phyloP scores from a whole-genome alignment of 2,888 invertebrate species.

The Polia nebulosa region DNA sequence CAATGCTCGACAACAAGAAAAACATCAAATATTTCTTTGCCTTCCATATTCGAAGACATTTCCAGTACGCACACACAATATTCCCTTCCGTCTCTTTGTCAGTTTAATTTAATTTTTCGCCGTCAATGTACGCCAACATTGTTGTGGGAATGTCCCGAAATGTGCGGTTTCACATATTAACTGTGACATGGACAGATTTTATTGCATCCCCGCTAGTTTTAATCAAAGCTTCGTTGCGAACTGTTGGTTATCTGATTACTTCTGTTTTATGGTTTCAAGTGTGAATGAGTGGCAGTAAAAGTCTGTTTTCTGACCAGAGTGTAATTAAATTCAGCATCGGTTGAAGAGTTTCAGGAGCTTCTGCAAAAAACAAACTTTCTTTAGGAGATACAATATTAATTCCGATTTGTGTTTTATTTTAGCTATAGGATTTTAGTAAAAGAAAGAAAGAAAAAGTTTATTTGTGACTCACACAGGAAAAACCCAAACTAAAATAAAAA shows the following conservation, averaged over 20 bases:
- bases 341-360: constrained; percentile 19
- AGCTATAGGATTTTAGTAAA: too few species aligned
- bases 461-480: too few species aligned
- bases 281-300: constrained; percentile 52
- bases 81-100: constrained; percentile 62
- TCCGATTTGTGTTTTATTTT: not conserved
- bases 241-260: constrained; percentile 61
- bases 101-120: constrained; percentile 87
- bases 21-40: too few species aligned
- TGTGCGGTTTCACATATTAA: constrained; percentile 79
- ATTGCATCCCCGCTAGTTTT: constrained; percentile 72
- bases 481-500: too few species aligned
- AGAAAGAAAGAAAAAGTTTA: too few species aligned
- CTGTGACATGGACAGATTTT: constrained; percentile 78
- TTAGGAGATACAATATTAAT: not conserved
- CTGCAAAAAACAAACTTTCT: not conserved
- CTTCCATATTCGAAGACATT: not conserved
- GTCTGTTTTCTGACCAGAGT: constrained; percentile 19
- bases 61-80: constrained; percentile 50
- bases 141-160: constrained; percentile 78
- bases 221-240: constrained; percentile 68
- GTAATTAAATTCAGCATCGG: constrained; percentile 24
- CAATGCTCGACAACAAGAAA: too few species aligned
- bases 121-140: constrained; percentile 76
- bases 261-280: constrained; percentile 57